Conservation (phyloP, 2,888 invertebrate genomes). For the Caradrina kadenii region DNA sequence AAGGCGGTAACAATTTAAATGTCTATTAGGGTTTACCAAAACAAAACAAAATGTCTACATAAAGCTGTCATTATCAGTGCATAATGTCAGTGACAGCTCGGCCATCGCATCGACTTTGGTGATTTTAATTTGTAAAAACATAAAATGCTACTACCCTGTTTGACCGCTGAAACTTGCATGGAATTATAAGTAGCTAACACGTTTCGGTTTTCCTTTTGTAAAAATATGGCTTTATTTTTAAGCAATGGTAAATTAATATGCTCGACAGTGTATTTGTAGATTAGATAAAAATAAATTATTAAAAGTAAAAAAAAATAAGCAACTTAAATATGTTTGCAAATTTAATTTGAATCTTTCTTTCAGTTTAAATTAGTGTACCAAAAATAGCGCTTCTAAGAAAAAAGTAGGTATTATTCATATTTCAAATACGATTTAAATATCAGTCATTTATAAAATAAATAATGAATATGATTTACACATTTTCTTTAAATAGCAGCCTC, state of each 20-base stretch:
- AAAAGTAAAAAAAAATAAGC: background rate
- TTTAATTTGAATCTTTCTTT: conserved; percentile 2
- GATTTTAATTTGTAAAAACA: conserved; percentile 27
- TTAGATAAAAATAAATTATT: background rate
- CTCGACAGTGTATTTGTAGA: background rate
- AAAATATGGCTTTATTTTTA: background rate
- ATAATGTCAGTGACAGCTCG: conserved; percentile 32
- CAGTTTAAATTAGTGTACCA: background rate
- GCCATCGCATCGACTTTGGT: conserved; percentile 28
- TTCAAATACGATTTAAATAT: background rate
- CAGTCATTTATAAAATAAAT: background rate
- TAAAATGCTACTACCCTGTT: conserved; percentile 14
- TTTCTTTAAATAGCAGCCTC: no score
- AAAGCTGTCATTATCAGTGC: conserved; percentile 40
- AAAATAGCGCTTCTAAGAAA: background rate
- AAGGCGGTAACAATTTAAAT: background rate
- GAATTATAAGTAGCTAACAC: conserved; percentile 49
- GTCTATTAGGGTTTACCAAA: conserved; percentile 1
- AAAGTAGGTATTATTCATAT: background rate
- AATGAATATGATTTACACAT: no score
- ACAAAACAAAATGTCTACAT: conserved; percentile 17
- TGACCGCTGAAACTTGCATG: conserved; percentile 40
- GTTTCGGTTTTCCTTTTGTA: background rate
- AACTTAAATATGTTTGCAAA: background rate
- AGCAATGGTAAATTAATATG: background rate